Conservation (phyloP, 1,140 invertebrate genomes). For the Drosophila ohnishii region DNA sequence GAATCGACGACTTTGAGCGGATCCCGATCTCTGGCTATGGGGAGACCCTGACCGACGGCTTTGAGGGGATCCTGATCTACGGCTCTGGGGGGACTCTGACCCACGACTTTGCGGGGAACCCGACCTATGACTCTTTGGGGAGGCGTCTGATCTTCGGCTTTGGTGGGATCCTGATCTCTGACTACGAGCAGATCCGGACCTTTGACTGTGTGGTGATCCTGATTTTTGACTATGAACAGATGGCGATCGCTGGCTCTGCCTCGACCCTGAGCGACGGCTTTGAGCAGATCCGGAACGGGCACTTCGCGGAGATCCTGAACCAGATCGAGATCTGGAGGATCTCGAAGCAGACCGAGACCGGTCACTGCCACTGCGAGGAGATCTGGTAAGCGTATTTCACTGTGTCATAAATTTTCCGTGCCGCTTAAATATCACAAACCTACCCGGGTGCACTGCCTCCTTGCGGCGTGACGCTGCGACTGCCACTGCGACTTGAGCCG, state of each 20-base stretch:
- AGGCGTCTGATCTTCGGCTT: constrained; percentile 13
- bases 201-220: constrained; percentile 22
- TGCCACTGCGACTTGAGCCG: constrained; percentile 83
- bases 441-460: constrained; percentile 63
- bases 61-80: constrained; percentile 35
- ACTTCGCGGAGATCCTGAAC: constrained; percentile 38
- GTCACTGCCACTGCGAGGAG: constrained; percentile 73
- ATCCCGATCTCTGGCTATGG: constrained; percentile 10
- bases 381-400: constrained; percentile 46
- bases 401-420: not conserved
- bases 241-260: constrained; percentile 27
- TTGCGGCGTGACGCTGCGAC: constrained; percentile 84
- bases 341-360: constrained; percentile 56
- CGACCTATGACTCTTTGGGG: constrained; percentile 31
- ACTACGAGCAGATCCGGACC: constrained; percentile 32
- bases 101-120: constrained; percentile 38
- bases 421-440: constrained; percentile 64
- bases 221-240: constrained; percentile 31
- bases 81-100: constrained; percentile 32
- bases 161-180: constrained; percentile 28
- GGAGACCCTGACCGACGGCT: constrained; percentile 23
- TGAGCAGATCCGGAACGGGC: constrained; percentile 49
- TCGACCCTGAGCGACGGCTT: constrained; percentile 38
- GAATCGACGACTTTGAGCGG: constrained; percentile 26
- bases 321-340: constrained; percentile 33